A percentile compares a stretch with the other conserved stretches of the same genome.
Conservation (phyloP, 2,113 vertebrate species). For the Oceanites oceanicus region DNA sequence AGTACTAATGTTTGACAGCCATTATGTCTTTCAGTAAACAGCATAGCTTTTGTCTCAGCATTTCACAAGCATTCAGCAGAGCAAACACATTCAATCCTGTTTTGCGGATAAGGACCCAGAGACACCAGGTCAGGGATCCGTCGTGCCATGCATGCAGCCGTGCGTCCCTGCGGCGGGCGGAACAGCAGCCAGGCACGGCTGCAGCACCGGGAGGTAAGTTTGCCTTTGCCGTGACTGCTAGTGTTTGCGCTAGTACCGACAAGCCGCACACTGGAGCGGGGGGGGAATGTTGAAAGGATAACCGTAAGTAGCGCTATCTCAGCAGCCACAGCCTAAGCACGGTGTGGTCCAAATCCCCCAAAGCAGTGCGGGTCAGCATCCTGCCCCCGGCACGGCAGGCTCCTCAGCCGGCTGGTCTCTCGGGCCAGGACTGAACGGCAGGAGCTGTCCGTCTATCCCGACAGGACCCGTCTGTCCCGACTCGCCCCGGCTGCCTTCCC, state of each 20-base stretch:
- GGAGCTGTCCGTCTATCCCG: neutral
- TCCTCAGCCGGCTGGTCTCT: neutral
- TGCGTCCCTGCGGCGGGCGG: neutral
- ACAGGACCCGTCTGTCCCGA: neutral
- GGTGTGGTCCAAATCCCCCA: rapidly evolving
- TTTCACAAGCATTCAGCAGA: rapidly evolving
- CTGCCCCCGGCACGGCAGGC: neutral
- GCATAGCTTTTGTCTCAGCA: neutral
- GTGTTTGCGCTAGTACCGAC: rapidly evolving
- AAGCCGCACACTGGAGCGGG: rapidly evolving
- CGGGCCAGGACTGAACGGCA: neutral
- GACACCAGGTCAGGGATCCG: rapidly evolving
- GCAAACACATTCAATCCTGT: rapidly evolving
- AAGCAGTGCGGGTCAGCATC: neutral
- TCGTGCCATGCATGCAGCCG: neutral
- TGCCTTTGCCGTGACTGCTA: neutral
- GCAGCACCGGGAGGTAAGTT: rapidly evolving
- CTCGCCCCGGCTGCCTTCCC: neutral
- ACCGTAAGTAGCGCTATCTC: rapidly evolving
- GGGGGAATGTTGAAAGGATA: rapidly evolving
- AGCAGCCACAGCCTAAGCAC: rapidly evolving
- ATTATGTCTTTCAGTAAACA: rapidly evolving
- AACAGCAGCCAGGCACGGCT: rapidly evolving
- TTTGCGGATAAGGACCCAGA: rapidly evolving
- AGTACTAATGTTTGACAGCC: neutral